Conservation (phyloP, 2,797 vertebrate species). For the Cyclopterus lumpus region DNA sequence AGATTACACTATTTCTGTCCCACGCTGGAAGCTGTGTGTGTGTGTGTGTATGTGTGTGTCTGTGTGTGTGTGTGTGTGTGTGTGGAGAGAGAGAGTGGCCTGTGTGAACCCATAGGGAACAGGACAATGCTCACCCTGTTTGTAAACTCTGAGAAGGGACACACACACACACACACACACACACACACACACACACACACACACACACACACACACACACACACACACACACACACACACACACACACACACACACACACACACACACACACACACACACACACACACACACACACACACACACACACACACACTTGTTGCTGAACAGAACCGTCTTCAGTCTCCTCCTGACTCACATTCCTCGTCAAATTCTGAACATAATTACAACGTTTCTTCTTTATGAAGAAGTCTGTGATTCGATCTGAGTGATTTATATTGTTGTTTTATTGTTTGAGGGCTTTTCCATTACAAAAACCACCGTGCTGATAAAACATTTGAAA, state of each 20-base stretch:
- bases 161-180: constrained; percentile 26
- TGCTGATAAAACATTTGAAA: too few species aligned
- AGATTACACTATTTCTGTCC: constrained; percentile 69
- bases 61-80: constrained; percentile 39
- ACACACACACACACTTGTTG: constrained; percentile 12
- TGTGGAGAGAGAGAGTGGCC: constrained; percentile 42
- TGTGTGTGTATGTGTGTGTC: constrained; percentile 70
- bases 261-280: constrained; percentile 27
- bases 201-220: constrained; percentile 26
- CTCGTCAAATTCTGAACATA: too few species aligned
- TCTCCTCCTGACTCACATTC: too few species aligned
- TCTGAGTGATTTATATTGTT: too few species aligned
- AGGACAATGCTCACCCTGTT: constrained; percentile 80
- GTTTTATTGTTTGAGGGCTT: too few species aligned
- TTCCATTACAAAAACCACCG: too few species aligned
- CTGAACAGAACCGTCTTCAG: too few species aligned
- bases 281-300: constrained; percentile 25
- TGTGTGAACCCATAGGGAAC: constrained; percentile 67
- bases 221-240: constrained; percentile 29
- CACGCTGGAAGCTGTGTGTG: constrained; percentile 75
- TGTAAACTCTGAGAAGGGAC: constrained; percentile 61
- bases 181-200: constrained; percentile 34
- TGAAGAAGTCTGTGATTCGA: too few species aligned
- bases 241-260: constrained; percentile 19
- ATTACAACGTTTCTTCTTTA: too few species aligned